These are phyloP conservation scores for Sebastes variabilis DNA, from an alignment of 2,797 vertebrate species.

Conservation along the genomic window DNA sequence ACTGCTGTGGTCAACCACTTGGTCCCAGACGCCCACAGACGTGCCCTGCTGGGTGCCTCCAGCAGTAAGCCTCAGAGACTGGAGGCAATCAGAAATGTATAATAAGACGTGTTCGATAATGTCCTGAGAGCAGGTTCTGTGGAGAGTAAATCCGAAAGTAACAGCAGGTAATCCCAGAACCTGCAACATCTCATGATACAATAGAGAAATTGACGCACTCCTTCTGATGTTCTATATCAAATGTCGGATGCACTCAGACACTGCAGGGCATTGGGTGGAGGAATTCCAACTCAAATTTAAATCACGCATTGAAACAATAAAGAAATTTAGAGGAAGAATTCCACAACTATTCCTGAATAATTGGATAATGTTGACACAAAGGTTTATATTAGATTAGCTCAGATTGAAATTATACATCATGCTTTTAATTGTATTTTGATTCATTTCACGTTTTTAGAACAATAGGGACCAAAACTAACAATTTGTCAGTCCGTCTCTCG, in stretches of 20 bases:
- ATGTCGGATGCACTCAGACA: neutral
- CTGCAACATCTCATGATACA: conserved; percentile 10
- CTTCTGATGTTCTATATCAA: neutral
- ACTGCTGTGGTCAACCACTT: conserved; percentile 62
- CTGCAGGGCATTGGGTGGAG: neutral
- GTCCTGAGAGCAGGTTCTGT: conserved; percentile 28
- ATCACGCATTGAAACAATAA: neutral
- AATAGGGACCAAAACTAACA: neutral
- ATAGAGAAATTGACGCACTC: neutral
- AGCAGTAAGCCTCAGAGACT: conserved; percentile 29
- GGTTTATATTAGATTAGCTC: neutral
- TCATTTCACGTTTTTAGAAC: neutral
- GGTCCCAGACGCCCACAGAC: conserved; percentile 65
- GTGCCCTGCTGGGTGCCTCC: conserved; percentile 57
- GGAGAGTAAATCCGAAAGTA: conserved; percentile 11
- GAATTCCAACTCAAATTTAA: neutral
- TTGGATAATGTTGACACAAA: neutral
- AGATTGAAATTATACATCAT: neutral
- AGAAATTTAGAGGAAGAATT: neutral
- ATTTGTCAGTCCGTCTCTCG: neutral
- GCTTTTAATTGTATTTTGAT: neutral
- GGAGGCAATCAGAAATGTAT: conserved; percentile 40
- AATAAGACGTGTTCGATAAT: conserved; percentile 48
- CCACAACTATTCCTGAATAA: neutral
- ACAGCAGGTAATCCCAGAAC: conserved; percentile 6